Evolutionary conservation across 2,113 vertebrate genomes (phyloP), one percentile per base, ranked within the genome.

Genomic region (Athene cunicularia): DNA sequence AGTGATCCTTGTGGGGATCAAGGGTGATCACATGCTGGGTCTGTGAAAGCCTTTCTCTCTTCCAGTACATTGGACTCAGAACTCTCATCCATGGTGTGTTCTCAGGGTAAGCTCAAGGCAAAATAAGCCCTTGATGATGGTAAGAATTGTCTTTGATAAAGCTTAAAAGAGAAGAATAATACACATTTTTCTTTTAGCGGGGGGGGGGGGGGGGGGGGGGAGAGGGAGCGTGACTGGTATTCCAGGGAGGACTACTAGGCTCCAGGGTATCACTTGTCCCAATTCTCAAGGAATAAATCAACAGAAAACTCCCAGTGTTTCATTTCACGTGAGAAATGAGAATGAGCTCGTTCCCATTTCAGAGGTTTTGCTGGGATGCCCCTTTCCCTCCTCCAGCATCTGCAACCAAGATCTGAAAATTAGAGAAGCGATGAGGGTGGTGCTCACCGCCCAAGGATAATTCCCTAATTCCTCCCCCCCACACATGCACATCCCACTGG

Each of bases 381-480:
- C 93, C 96, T 87, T 94, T 79, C 80, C 73, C 76, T 88, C 92
- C 85, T 90, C 32, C 88, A 88, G 77, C 95, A 92, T 93, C 91
- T 94, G 82, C 75, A 94, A 73, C 49, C 52, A 12, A 95, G 90
- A 96, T 96, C 92, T 82, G 86, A 68, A 86, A 94, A 90, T 64
- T 80, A 75, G 66, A 85, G 79, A 49, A 95, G 53, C 50, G 28
- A 80, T 62, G 79, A 90, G 96, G 96, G 95, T 92, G 96, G 95
- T 86, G 58, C n/a, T 20, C 71, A 76, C 81, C 87, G 37, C 96
- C 96, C 77, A 95, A 83, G 77, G 90, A 96, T 45, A 92, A 90
- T 76, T 95, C 71, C 81, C 73, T 35, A 70, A 88, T 90, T 87
- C 88, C 93, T 68, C 12, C 67, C 49, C 28, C 13, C 28, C 15